Conservation (phyloP, 2,797 vertebrate genomes). For the Phalloptychus januarius region DNA sequence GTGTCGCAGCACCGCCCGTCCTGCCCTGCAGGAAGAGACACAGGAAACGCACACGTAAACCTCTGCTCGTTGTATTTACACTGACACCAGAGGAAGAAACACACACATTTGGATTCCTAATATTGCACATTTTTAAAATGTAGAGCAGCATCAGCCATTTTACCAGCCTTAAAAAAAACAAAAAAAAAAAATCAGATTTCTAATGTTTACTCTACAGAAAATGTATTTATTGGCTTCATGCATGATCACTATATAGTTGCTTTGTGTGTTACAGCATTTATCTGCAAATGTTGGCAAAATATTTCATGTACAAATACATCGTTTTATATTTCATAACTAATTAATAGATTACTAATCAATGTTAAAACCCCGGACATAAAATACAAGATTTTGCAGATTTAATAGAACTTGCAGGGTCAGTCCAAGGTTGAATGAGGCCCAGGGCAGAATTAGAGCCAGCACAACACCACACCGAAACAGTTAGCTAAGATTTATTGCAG, state of each 20-base stretch:
- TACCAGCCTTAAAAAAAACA: background rate
- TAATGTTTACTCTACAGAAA: background rate
- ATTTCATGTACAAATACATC: background rate
- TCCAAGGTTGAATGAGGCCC: background rate
- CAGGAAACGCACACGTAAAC: slow-evolving; percentile 12
- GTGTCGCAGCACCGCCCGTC: slow-evolving; percentile 49
- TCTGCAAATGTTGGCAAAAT: background rate
- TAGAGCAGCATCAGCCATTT: background rate
- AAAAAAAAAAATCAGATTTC: background rate
- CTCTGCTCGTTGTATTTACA: background rate
- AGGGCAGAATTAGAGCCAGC: background rate
- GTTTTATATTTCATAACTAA: background rate
- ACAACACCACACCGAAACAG: background rate
- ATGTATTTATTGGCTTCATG: background rate
- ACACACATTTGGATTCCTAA: background rate
- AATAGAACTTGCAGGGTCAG: background rate
- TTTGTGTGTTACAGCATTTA: background rate
- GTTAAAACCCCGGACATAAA: background rate
- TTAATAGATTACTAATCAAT: too few species aligned
- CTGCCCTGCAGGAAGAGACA: slow-evolving; percentile 55
- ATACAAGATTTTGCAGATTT: background rate
- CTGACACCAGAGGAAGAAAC: background rate
- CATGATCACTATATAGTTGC: background rate
- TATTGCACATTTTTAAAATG: background rate
- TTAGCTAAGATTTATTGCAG: background rate